Evolutionary conservation across 2,113 vertebrate genomes (phyloP).

Genomic region (Cacatua alba): DNA sequence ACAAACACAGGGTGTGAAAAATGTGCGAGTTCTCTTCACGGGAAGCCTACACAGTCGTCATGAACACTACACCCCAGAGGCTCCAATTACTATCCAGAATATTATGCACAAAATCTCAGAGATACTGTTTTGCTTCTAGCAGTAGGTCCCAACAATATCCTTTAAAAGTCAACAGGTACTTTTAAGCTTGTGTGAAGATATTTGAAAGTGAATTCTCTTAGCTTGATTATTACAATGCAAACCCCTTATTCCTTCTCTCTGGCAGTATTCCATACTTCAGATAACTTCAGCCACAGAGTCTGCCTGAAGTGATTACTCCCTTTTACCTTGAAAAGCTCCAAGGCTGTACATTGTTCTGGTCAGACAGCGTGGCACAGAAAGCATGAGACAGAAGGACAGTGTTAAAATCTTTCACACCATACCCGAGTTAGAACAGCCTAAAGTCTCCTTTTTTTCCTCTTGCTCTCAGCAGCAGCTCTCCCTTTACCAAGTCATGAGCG

Average conservation of each 20-base stretch:
- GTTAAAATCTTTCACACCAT: background rate
- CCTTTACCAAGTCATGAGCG: background rate
- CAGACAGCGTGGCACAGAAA: rapidly evolving
- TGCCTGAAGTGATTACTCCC: background rate
- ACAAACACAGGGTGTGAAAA: slow-evolving; percentile 61
- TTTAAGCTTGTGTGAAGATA: background rate
- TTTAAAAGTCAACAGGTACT: background rate
- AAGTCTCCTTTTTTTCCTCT: background rate
- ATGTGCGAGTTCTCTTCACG: background rate
- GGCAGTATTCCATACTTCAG: background rate
- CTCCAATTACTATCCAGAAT: background rate
- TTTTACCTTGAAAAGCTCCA: background rate
- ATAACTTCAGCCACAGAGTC: background rate
- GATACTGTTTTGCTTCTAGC: background rate
- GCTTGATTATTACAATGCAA: background rate
- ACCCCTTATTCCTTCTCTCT: background rate
- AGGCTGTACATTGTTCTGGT: background rate
- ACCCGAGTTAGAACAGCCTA: background rate
- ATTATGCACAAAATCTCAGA: background rate
- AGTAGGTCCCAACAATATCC: background rate
- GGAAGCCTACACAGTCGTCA: slow-evolving; percentile 7
- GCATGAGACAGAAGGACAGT: background rate
- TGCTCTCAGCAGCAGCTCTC: background rate
- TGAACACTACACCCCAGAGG: background rate
- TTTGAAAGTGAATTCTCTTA: background rate